These are phyloP conservation scores for Argopecten irradians DNA, from an alignment of 1,140 invertebrate genomes.

Conservation along the genomic window DNA sequence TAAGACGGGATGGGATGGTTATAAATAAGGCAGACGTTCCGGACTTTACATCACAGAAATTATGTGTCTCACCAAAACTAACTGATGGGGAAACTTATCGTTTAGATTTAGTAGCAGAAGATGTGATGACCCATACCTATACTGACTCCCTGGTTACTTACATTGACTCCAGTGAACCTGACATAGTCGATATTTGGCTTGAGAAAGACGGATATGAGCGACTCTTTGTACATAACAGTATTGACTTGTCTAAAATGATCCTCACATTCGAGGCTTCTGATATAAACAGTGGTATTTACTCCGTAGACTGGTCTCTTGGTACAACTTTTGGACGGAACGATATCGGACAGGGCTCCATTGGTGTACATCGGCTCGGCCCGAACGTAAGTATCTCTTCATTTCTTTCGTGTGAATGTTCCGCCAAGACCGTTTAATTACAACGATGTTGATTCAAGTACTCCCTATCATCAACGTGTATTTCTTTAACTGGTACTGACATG, in stretches of 20 bases:
- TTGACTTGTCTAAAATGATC: constrained; percentile 57
- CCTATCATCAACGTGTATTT: too few relatives aligned
- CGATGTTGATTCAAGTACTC: too few relatives aligned
- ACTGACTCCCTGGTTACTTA: constrained; percentile 48
- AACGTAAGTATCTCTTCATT: constrained; percentile 26
- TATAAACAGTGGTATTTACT: constrained; percentile 54
- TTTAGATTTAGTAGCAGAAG: constrained; percentile 48
- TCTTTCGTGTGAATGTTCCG: too few relatives aligned
- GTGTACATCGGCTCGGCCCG: constrained; percentile 22
- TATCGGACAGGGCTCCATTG: constrained; percentile 45
- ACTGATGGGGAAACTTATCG: constrained; percentile 57
- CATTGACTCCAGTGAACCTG: constrained; percentile 56
- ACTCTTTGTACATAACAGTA: constrained; percentile 56
- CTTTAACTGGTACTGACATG: too few relatives aligned
- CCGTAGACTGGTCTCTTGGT: constrained; percentile 56
- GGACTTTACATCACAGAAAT: constrained; percentile 39
- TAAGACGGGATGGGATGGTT: neutral
- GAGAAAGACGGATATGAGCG: constrained; percentile 38
- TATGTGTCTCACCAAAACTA: constrained; percentile 35
- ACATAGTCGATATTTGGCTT: constrained; percentile 52
- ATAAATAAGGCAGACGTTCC: constrained; percentile 31
- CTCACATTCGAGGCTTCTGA: constrained; percentile 55
- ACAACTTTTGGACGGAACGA: constrained; percentile 40
- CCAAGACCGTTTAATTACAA: too few relatives aligned
- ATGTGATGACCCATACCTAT: constrained; percentile 53